Evolutionary conservation across 2,797 vertebrate genomes (phyloP).

Genomic region (Peromyscus attwateri): DNA sequence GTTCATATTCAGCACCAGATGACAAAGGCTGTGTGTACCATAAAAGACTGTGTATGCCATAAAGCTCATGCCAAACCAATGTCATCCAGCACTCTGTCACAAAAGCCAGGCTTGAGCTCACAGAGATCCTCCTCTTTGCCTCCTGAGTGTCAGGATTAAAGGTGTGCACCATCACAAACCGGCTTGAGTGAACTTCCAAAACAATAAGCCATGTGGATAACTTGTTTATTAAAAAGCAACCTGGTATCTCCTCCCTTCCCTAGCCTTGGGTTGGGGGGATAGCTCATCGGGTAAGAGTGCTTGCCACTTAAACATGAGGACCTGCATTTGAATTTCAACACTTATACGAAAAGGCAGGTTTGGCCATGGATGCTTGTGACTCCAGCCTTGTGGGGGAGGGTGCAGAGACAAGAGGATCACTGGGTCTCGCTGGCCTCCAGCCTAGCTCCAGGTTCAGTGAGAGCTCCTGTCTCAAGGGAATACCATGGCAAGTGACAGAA

Average conservation of each 20-base stretch:
- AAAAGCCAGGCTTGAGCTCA: not conserved
- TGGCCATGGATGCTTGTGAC: not conserved
- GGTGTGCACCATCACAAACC: not conserved
- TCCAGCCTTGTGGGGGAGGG: not conserved
- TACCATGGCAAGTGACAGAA: not conserved
- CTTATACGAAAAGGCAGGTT: not conserved
- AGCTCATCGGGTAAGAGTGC: not conserved
- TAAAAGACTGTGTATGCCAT: accelerated
- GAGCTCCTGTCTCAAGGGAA: not conserved
- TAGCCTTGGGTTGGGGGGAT: not conserved
- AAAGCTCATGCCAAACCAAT: not conserved
- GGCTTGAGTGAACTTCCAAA: not conserved
- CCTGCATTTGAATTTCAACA: not conserved
- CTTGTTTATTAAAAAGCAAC: not conserved
- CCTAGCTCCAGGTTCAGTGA: not conserved
- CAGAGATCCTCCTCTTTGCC: no score
- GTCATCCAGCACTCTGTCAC: not conserved
- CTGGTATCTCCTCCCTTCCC: not conserved
- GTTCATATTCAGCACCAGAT: not conserved
- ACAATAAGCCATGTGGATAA: not conserved
- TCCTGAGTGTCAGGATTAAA: not conserved
- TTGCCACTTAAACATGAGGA: not conserved
- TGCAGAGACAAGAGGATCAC: not conserved
- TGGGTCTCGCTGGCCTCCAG: not conserved
- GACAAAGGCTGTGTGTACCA: accelerated